Conservation (phyloP, 2,888 invertebrate genomes). For the Eupithecia insigniata region DNA sequence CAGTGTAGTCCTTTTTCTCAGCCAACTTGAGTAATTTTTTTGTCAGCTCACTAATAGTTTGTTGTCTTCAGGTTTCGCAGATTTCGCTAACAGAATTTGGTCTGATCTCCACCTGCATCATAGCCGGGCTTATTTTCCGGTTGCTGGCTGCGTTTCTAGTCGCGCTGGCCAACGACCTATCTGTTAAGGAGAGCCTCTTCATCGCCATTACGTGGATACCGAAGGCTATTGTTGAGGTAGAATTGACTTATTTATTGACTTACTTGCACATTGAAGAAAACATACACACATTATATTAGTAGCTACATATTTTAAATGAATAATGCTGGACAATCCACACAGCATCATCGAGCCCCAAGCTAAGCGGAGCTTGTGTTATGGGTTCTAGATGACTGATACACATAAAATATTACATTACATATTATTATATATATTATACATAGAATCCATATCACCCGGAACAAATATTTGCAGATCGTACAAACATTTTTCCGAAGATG, state of each 20-base stretch:
- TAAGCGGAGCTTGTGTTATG: no score
- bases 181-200: slow-evolving; percentile 73
- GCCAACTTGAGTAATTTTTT: not conserved
- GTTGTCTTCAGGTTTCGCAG: slow-evolving; percentile 60
- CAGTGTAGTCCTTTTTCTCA: no score
- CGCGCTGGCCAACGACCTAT: slow-evolving; percentile 67
- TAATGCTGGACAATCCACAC: no score
- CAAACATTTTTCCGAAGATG: no score
- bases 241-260: no score
- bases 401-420: no score
- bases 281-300: not conserved
- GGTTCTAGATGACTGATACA: no score
- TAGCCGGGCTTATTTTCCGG: slow-evolving; percentile 67
- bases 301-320: not conserved
- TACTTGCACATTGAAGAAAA: not conserved
- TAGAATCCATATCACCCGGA: no score
- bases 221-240: slow-evolving; percentile 79
- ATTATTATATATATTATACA: no score
- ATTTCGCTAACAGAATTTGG: slow-evolving; percentile 64
- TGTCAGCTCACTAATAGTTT: not conserved
- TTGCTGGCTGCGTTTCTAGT: slow-evolving; percentile 74
- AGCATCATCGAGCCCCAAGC: no score
- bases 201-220: slow-evolving; percentile 78
- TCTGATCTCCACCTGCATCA: slow-evolving; percentile 68
- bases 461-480: no score